Conservation (phyloP, 2,113 vertebrate species). For the Oxyura jamaicensis region DNA sequence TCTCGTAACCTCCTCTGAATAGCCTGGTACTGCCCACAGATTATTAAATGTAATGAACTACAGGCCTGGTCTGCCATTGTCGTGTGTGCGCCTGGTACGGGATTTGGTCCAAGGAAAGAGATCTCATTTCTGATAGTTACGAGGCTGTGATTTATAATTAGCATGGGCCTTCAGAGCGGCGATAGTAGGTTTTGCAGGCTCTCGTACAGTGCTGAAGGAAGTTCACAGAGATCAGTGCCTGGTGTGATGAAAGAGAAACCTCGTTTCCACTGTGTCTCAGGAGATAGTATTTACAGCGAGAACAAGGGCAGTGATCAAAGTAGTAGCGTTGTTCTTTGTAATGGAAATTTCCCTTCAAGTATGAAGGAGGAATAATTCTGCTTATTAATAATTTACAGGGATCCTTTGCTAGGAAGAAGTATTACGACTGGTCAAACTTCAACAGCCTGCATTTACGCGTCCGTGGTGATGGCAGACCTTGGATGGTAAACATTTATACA, state of each 20-base stretch:
- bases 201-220: not conserved
- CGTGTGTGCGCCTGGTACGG: not conserved
- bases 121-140: not conserved
- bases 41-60: not conserved
- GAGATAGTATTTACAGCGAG: not conserved
- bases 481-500: slow-evolving; percentile 90
- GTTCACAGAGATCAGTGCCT: not conserved
- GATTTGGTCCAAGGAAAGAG: not conserved
- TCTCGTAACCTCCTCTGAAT: not conserved
- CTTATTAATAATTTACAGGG: slow-evolving; percentile 73
- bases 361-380: not conserved
- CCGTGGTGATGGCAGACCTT: slow-evolving; percentile 93
- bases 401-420: slow-evolving; percentile 84
- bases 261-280: not conserved
- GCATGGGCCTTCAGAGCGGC: not conserved
- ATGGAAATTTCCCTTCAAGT: not conserved
- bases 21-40: not conserved
- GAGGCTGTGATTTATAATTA: not conserved
- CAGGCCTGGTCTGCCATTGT: not conserved
- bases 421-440: slow-evolving; percentile 88
- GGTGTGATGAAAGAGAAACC: not conserved
- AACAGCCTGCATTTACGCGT: slow-evolving; percentile 89
- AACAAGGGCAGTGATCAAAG: not conserved
- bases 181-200: not conserved
- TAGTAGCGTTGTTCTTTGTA: not conserved